These are phyloP conservation scores for Rhyzopertha dominica DNA, from an alignment of 1,140 invertebrate genomes.

Conservation along the genomic window DNA sequence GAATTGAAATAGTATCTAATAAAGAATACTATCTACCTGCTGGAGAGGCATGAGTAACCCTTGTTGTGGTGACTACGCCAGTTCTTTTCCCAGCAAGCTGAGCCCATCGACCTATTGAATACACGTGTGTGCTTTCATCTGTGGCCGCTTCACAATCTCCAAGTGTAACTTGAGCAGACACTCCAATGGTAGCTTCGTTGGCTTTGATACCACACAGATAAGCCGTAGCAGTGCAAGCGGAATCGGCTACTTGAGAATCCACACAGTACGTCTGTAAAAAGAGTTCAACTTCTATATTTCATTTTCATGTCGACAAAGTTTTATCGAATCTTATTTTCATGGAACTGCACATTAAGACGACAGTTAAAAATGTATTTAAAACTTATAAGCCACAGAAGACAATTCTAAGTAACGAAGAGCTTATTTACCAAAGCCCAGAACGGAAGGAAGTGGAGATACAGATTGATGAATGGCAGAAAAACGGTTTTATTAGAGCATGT, in stretches of 20 bases:
- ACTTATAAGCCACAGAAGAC: too few relatives aligned
- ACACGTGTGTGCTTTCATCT: constrained; percentile 52
- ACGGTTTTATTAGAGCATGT: constrained; percentile 6
- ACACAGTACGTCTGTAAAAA: constrained; percentile 73
- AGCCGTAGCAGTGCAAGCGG: constrained; percentile 64
- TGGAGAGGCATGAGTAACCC: constrained; percentile 77
- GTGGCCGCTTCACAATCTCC: constrained; percentile 55
- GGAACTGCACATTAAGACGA: too few relatives aligned
- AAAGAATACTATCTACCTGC: constrained; percentile 38
- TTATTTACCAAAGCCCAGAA: too few relatives aligned
- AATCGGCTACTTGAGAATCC: constrained; percentile 73
- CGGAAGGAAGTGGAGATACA: too few relatives aligned
- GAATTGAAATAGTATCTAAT: background rate
- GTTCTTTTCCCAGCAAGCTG: constrained; percentile 65
- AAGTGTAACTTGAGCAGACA: constrained; percentile 59
- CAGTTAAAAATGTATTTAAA: too few relatives aligned
- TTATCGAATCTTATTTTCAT: too few relatives aligned
- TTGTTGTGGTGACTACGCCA: constrained; percentile 73
- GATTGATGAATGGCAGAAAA: too few relatives aligned
- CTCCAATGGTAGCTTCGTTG: constrained; percentile 72
- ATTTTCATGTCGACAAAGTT: background rate
- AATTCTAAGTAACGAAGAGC: too few relatives aligned
- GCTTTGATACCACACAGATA: constrained; percentile 79
- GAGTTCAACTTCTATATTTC: too few relatives aligned
- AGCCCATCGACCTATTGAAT: constrained; percentile 68